Evolutionary conservation across 2,797 vertebrate species (phyloP).

Genomic region (Malacoctenus gilli): DNA sequence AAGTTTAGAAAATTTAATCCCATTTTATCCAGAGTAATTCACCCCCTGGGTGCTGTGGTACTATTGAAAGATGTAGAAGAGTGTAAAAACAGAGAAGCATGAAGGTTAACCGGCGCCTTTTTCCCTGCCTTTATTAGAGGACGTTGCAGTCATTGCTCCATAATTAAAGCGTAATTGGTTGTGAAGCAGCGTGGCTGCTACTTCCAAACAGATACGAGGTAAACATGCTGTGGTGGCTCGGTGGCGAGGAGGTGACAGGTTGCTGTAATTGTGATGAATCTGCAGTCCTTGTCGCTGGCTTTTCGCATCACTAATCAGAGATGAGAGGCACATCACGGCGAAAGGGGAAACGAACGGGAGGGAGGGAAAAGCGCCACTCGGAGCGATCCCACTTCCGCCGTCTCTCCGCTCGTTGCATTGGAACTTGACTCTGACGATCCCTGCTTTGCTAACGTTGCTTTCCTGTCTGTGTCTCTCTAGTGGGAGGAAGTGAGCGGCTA

Average conservation of each 20-base stretch:
- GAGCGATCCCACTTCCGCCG: no score
- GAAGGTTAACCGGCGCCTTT: slow-evolving; percentile 71
- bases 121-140: slow-evolving; percentile 63
- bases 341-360: no score
- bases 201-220: slow-evolving; percentile 73
- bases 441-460: slow-evolving; percentile 36
- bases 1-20: slow-evolving; percentile 69
- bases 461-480: slow-evolving; percentile 74
- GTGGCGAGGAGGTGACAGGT: slow-evolving; percentile 68
- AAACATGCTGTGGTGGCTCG: slow-evolving; percentile 71
- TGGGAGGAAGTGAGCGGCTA: slow-evolving; percentile 99
- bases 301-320: slow-evolving; percentile 60
- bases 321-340: slow-evolving; percentile 51
- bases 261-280: slow-evolving; percentile 80
- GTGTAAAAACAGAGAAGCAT: slow-evolving; percentile 65
- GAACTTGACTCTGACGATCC: no score
- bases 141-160: slow-evolving; percentile 72
- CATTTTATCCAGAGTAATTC: slow-evolving; percentile 66
- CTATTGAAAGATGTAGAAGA: slow-evolving; percentile 57
- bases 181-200: slow-evolving; percentile 74
- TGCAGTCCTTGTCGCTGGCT: slow-evolving; percentile 59
- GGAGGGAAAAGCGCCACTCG: slow-evolving; percentile 16
- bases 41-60: slow-evolving; percentile 58
- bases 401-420: no score
- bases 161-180: slow-evolving; percentile 80